Evolutionary conservation across 2,113 vertebrate genomes (phyloP).

Genomic region (Callocephalon fimbriatum): DNA sequence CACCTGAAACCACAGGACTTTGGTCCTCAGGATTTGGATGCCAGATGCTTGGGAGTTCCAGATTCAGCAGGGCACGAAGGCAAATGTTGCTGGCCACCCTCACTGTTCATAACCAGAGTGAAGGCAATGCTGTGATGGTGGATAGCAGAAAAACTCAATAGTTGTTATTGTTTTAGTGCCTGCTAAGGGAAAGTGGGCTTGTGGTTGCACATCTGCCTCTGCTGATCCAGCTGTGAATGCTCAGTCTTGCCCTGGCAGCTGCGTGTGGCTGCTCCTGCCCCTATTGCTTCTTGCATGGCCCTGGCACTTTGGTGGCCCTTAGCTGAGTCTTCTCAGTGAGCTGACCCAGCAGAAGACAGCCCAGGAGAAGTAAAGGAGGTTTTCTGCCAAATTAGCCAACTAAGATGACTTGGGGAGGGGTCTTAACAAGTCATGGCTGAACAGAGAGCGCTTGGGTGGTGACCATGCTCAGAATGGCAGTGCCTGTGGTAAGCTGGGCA

Average conservation of each 20-base stretch:
- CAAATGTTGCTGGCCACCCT: background rate
- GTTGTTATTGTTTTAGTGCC: background rate
- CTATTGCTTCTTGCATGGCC: fast-evolving
- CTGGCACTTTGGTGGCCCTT: background rate
- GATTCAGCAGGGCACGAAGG: fast-evolving
- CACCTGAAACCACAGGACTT: fast-evolving
- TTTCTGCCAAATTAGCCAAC: background rate
- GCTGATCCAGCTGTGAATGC: fast-evolving
- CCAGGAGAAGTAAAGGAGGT: background rate
- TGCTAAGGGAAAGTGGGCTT: background rate
- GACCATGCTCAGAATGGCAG: background rate
- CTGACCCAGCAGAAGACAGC: background rate
- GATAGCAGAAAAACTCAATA: background rate
- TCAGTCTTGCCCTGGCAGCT: background rate
- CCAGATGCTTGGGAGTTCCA: background rate
- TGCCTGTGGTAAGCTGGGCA: background rate
- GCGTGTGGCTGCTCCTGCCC: background rate
- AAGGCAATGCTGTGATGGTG: fast-evolving
- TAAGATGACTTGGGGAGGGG: background rate
- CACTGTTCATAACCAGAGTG: fast-evolving
- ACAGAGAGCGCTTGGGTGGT: background rate
- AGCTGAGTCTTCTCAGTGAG: background rate
- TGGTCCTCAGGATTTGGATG: background rate
- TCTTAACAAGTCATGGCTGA: background rate
- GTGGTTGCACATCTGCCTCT: background rate